Base-by-base conservation (phyloP, 1,140 invertebrate genomes). In the Drosophila trapezifrons region DNA sequence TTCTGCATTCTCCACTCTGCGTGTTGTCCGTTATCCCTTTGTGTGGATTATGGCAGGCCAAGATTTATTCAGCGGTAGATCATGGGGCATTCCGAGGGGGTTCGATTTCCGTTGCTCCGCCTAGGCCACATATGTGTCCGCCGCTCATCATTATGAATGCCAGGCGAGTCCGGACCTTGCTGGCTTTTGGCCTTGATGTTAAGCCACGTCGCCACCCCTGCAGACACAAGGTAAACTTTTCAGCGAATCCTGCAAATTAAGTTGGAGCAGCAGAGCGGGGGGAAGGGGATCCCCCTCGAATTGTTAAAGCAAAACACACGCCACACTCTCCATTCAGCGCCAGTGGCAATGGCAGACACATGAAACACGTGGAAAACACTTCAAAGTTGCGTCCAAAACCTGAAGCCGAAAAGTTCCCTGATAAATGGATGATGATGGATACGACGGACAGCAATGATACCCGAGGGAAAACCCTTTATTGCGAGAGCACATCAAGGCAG, bases 231-330 rank as follows among this genome's bases (percentile, higher is more conserved):
- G 12, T 15, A 27, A 62, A 62, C 37, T 83, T 83, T 71, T 49
- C 43, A 62, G 40, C 52, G 57, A 83, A 79, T 64, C 76, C 37
- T 46, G 59, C 49, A 76, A 80, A 85, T 85, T 78, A 78, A 66
- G 60, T 71, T 58, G 18, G 27, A 25, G 40, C 22, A 45, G 40
- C 4, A n/a, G n/a, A n/a, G n/a, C n/a, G n/a, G n/a, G n/a, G n/a
- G n/a, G n/a, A n/a, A n/a, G n/a, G 56, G 54, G 49, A 38, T 47
- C 54, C 25, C 38, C 54, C 20, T 37, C 29, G 58, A 45, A 73
- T 49, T 45, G n/a, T 37, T 40, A 29, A 38, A 22, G 12, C 22
- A 55, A 54, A 72, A 55, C 52, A 64, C 20, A 52, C n/a, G 2
- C 37, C 29, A 32, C n/a, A 20, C 29, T 25, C 35, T 13, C 15